phyloP scores from a whole-genome alignment of 1,140 invertebrate genomes.

The Pristionchus pacificus region DNA sequence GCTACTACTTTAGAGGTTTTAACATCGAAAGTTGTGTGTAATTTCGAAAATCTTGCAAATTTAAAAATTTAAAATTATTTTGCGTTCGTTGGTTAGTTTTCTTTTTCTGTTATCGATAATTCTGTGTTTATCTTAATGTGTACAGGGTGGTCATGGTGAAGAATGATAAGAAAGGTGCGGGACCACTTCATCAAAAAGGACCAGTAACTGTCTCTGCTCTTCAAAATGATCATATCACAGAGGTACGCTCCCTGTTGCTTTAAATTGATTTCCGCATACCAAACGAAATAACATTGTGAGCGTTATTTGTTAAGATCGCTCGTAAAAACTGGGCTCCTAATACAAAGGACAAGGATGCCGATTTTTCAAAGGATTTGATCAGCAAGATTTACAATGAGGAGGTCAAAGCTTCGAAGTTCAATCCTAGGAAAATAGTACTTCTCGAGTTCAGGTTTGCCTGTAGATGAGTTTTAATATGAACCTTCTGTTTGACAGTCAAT shows the following conservation, averaged over 20 bases:
- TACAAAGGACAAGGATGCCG: conserved; percentile 14
- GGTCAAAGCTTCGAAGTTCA: conserved; percentile 13
- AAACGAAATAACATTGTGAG: not conserved
- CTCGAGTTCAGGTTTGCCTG: conserved; percentile 24
- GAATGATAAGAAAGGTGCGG: not conserved
- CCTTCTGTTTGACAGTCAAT: conserved; percentile 68
- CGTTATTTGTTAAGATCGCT: conserved; percentile 15
- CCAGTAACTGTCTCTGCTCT: not conserved
- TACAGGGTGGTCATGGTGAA: not conserved
- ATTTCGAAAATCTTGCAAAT: no score
- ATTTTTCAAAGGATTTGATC: conserved; percentile 14
- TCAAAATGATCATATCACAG: not conserved
- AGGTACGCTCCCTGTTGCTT: not conserved
- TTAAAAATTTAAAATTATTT: no score
- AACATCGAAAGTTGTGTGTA: no score
- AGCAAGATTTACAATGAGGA: conserved; percentile 26
- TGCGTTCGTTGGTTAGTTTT: no score
- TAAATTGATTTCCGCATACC: not conserved
- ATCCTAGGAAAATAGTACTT: conserved; percentile 10
- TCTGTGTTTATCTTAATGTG: no score
- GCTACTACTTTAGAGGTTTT: no score
- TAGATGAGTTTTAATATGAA: not conserved
- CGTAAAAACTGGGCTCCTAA: conserved; percentile 27
- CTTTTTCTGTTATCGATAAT: no score
- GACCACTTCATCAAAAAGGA: not conserved